Percentiles rank a stretch among this genome's conserved stretches.
Evolutionary conservation across 2,888 invertebrate species (phyloP).

Genomic region (Parnassius apollo): DNA sequence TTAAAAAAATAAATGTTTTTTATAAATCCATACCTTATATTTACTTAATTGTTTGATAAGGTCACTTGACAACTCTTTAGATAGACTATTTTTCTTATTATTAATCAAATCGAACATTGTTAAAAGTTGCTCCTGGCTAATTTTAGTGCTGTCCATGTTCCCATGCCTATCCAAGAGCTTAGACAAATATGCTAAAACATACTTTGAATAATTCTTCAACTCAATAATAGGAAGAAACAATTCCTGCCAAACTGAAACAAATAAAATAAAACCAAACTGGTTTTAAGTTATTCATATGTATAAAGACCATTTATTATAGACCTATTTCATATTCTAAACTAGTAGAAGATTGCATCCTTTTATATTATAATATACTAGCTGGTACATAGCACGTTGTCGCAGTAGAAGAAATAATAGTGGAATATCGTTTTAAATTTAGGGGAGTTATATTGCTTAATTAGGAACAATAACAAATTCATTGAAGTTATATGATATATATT

Average conservation of each 20-base stretch:
- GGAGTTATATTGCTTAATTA: too few relatives aligned
- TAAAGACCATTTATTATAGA: too few relatives aligned
- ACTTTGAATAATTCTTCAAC: conserved; percentile 85
- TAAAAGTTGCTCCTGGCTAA: conserved; percentile 81
- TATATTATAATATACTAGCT: too few relatives aligned
- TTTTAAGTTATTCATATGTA: too few relatives aligned
- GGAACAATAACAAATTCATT: too few relatives aligned
- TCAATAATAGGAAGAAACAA: conserved; percentile 87
- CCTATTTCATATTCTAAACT: too few relatives aligned
- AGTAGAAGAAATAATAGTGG: too few relatives aligned
- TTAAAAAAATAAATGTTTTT: too few relatives aligned
- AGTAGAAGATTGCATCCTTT: too few relatives aligned
- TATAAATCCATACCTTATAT: conserved; percentile 69
- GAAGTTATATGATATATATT: too few relatives aligned
- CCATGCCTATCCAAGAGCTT: conserved; percentile 70
- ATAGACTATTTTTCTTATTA: conserved; percentile 78
- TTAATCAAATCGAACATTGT: conserved; percentile 82
- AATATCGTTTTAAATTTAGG: too few relatives aligned
- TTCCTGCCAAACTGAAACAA: conserved; percentile 85
- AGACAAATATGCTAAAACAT: conserved; percentile 83
- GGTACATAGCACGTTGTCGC: too few relatives aligned
- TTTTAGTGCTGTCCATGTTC: conserved; percentile 56
- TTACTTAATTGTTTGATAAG: conserved; percentile 76
- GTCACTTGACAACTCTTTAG: conserved; percentile 79
- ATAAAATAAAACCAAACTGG: background rate